Evolutionary conservation across 2,797 vertebrate species (phyloP).

Genomic region (Linurgus olivaceus): DNA sequence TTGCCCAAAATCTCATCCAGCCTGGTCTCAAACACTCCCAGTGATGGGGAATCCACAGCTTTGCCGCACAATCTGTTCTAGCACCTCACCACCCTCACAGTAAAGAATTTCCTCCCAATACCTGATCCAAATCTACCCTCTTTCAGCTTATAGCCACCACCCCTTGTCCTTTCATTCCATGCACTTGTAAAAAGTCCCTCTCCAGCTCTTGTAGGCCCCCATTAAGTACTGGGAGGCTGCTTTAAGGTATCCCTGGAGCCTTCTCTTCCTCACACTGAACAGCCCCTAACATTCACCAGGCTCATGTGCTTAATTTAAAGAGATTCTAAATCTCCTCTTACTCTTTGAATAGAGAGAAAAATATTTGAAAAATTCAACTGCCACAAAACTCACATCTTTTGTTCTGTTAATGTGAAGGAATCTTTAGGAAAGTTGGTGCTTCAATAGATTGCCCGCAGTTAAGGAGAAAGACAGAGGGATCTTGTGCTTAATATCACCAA

Average conservation of each 20-base stretch:
- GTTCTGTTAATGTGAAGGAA: not conserved
- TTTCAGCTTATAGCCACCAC: not conserved
- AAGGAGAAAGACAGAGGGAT: not conserved
- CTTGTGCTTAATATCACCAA: not conserved
- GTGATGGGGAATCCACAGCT: not conserved
- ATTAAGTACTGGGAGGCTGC: not conserved
- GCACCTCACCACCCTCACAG: not conserved
- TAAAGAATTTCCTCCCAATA: not conserved
- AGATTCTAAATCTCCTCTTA: not conserved
- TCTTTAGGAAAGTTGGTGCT: not conserved
- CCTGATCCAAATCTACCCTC: not conserved
- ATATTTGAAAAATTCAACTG: not conserved
- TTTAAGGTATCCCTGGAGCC: not conserved
- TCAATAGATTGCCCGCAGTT: not conserved
- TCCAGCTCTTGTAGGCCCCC: not conserved
- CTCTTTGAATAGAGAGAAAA: not conserved
- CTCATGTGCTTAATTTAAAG: not conserved
- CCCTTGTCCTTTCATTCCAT: not conserved
- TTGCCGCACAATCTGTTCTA: not conserved
- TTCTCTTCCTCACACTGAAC: not conserved
- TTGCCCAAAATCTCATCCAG: not conserved
- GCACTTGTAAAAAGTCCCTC: not conserved
- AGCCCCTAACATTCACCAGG: not conserved
- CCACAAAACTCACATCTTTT: fast-evolving
- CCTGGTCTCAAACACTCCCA: not conserved